Evolutionary conservation across 2,797 vertebrate genomes (phyloP), one percentile per base, ranked within the genome.

Genomic region (Neosalanx taihuensis): DNA sequence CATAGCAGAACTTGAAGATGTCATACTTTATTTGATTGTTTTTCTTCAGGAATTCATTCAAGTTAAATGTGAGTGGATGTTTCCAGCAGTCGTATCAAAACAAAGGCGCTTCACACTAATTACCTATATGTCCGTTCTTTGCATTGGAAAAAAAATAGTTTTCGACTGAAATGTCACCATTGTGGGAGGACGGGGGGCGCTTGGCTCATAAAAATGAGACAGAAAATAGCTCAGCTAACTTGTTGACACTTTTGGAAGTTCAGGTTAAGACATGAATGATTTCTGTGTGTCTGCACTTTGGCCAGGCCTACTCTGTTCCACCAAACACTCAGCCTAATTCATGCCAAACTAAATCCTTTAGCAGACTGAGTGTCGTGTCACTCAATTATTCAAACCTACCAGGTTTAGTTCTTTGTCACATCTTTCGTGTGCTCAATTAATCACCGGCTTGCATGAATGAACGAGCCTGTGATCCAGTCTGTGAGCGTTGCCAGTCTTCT

Each of bases 381-480:
- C 17, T 56, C 15, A 56, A n/a, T 56, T 17, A 56, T 6, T 56
- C 18, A 56, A n/a, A 17, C 18, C 51, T 56, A 4, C 51, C 51
- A 56, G 15, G 51, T 56, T n/a, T 57, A 69, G 37, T 6, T 60
- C 65, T 81, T 75, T 46, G 58, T 81, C 58, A 64, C 15, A 29
- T 23, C 20, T 61, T 29, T 37, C 72, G 69, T 57, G 1, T 56
- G 33, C 29, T 31, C 33, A 53, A 15, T 29, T 17, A 72, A 64
- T 72, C 71, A n/a, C 73, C 18, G 12, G 65, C 61, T 63, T 66
- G 62, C 20, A 72, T 57, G 23, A 61, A 31, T 75, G 69, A 80
- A 76, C 64, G 75, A 59, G 71, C 41, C 7, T 17, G 65, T 0
- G 58, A 72, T 71, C 78, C 76, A 70, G 79, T 75, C 82, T 79